These are phyloP conservation scores for Euspilapteryx auroguttella DNA, from an alignment of 2,888 invertebrate species.

Conservation along the genomic window DNA sequence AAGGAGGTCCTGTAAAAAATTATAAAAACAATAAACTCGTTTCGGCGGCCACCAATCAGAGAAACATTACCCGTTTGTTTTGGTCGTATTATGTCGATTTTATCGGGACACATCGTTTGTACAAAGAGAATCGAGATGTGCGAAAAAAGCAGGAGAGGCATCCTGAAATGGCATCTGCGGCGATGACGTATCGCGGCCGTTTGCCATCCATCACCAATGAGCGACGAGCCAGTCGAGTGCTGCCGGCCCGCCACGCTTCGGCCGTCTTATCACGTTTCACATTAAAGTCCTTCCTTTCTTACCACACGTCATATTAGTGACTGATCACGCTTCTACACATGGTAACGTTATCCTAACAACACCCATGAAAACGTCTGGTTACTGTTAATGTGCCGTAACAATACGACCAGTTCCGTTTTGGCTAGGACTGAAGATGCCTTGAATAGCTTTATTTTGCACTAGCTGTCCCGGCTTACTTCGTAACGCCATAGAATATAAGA, in stretches of 20 bases:
- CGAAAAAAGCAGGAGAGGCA: slow-evolving; percentile 11
- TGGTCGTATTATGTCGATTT: slow-evolving; percentile 5
- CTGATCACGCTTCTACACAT: too few relatives aligned
- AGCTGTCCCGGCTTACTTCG: too few relatives aligned
- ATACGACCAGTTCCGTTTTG: slow-evolving; percentile 1
- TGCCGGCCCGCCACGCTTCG: not conserved
- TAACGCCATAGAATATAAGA: too few relatives aligned
- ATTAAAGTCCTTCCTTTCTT: too few relatives aligned
- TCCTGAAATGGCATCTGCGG: slow-evolving; percentile 12
- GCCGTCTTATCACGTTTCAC: not conserved
- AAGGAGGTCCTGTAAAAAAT: too few relatives aligned
- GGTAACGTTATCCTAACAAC: not conserved
- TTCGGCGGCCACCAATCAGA: too few relatives aligned
- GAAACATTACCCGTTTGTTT: not conserved
- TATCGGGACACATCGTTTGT: slow-evolving; percentile 10
- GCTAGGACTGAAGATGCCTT: too few relatives aligned
- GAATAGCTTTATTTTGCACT: too few relatives aligned
- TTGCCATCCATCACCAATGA: slow-evolving; percentile 19
- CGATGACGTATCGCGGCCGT: slow-evolving; percentile 15
- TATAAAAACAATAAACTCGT: too few relatives aligned
- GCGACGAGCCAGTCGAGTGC: slow-evolving; percentile 5
- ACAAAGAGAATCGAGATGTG: slow-evolving; percentile 9
- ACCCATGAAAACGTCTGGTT: not conserved
- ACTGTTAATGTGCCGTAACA: not conserved
- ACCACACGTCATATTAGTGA: too few relatives aligned